Conservation (phyloP, 37 sponge, comb jelly and placozoan species). For the Aphrocallistes beatrix region DNA sequence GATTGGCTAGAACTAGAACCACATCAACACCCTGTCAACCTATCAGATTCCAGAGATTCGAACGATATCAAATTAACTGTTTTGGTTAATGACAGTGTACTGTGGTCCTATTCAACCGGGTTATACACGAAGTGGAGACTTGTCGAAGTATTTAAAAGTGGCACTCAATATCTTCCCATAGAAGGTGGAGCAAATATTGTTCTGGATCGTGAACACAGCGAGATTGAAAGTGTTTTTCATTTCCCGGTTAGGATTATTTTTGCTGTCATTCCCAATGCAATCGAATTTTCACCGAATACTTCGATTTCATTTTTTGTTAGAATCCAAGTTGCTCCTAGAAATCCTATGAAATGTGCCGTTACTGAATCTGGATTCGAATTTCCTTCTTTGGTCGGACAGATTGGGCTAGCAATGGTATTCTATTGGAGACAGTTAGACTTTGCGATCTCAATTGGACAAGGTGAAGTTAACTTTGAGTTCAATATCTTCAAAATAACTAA, state of each 20-base stretch:
- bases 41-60: not conserved
- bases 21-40: not conserved
- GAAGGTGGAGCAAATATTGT: not conserved
- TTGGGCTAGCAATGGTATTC: not conserved
- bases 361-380: not conserved
- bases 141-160: not conserved
- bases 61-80: not conserved
- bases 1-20: not conserved
- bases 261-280: not conserved
- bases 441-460: not conserved
- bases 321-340: not conserved
- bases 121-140: not conserved
- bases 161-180: not conserved
- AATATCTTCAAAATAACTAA: not conserved
- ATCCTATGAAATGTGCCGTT: not conserved
- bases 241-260: not conserved
- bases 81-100: not conserved
- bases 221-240: not conserved
- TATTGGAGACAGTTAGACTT: not conserved
- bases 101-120: not conserved
- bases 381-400: not conserved
- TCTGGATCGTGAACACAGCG: not conserved
- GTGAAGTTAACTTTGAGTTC: not conserved
- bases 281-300: not conserved
- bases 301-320: not conserved